Percentiles rank a stretch among this genome's conserved stretches.
These are phyloP conservation scores for Oscheius sp. DNA, from an alignment of 2,888 invertebrate genomes.

Conservation along the genomic window DNA sequence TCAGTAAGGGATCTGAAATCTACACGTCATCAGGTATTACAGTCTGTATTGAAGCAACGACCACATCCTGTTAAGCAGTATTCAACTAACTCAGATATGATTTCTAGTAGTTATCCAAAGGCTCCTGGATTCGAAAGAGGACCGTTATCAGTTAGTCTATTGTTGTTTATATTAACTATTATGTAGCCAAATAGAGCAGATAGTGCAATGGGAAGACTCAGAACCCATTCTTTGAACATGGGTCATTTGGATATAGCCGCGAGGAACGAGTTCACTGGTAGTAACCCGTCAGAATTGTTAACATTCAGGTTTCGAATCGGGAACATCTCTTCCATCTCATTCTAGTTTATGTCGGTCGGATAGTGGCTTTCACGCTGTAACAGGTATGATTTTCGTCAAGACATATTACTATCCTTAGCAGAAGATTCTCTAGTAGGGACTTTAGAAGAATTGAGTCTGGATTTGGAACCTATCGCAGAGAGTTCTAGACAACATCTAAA, in stretches of 20 bases:
- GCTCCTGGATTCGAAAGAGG: slow-evolving; percentile 62
- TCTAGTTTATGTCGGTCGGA: slow-evolving; percentile 54
- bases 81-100: slow-evolving; percentile 39
- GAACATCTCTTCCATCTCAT: slow-evolving; percentile 45
- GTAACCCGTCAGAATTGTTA: not conserved
- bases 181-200: slow-evolving; percentile 45
- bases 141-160: slow-evolving; percentile 47
- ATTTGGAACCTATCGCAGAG: slow-evolving; percentile 54
- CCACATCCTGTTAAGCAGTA: slow-evolving; percentile 13
- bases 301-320: slow-evolving; percentile 27
- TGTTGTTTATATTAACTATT: not conserved
- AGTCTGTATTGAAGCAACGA: slow-evolving; percentile 47
- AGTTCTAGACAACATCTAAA: not conserved
- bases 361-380: slow-evolving; percentile 49
- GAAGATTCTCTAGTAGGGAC: slow-evolving; percentile 35
- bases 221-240: slow-evolving; percentile 58
- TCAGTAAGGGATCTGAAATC: too few species aligned
- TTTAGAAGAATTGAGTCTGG: slow-evolving; percentile 54
- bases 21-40: not conserved
- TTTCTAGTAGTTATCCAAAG: slow-evolving; percentile 52
- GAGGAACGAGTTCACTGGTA: slow-evolving; percentile 31
- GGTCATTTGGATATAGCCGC: slow-evolving; percentile 52
- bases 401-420: not conserved
- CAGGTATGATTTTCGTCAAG: slow-evolving; percentile 24
- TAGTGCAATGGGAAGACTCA: slow-evolving; percentile 36